Evolutionary conservation across 2,888 invertebrate genomes (phyloP), one percentile per base, ranked within the genome.

Genomic region (Agonum fuliginosum): DNA sequence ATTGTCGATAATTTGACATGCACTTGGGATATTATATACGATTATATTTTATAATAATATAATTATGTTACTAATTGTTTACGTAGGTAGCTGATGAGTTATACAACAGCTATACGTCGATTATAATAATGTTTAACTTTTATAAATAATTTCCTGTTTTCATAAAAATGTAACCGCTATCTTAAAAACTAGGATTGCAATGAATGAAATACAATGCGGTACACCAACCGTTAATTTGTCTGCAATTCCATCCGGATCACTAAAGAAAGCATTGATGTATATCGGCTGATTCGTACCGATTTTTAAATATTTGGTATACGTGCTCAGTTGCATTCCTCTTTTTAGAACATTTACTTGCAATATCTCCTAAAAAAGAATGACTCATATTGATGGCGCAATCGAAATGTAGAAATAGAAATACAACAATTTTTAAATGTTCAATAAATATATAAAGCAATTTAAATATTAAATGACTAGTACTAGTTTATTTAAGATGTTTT

Each of bases 211-310:
- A 51, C 22, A 24, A 12, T 12, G 8, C 6, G n/a, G 22, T 54
- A n/a, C 10, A 67, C 67, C 22, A 72, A 80, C 80, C 14, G 30
- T 73, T 24, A 77, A 67, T 27, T 54, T 34, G 8, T 43, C 78
- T 10, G 70, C 65, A 48, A 37, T 10, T 30, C 41, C 30, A 46
- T 78, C 78, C 12, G 58, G 76, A 67, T 79, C 78, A 12, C 71
- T 76, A 30, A 80, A 78, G 41, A 77, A 80, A 14, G 78, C 80
- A 46, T 51, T 48, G 14, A 80, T n/a, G 17, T 78, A 73, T 37
- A 80, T 78, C 17, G 72, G 48, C 46, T 78, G 62, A 17, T 73
- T 78, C 3, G 67, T 1, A 5, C 80, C 80, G 3, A 79, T 78
- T 24, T 34, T 27, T 27, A 80, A 70, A n/a, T 65, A 14, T 43